A percentile compares a stretch with the other conserved stretches of the same genome.
Evolutionary conservation across 2,113 vertebrate species (phyloP).

Genomic region (Cyprinodon variegatus): DNA sequence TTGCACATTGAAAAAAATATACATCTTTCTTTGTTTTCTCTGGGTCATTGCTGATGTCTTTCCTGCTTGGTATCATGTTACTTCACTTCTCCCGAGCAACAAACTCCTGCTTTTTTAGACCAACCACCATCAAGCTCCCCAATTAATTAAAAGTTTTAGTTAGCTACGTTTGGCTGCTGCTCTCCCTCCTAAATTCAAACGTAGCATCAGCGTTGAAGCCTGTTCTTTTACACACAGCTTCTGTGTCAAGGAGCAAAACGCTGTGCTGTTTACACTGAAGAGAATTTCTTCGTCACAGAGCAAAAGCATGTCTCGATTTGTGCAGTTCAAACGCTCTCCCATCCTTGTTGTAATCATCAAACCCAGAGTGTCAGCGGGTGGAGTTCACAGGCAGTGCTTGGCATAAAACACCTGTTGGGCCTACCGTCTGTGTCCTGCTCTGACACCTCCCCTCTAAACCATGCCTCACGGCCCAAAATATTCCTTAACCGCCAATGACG

Average conservation of each 20-base stretch:
- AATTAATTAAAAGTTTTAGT: not conserved
- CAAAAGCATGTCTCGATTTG: not conserved
- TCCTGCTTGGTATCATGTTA: not conserved
- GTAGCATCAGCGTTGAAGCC: not conserved
- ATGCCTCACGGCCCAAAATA: conserved; percentile 65
- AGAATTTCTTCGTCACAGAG: not conserved
- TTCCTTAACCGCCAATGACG: conserved; percentile 78
- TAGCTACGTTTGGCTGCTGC: not conserved
- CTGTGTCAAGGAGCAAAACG: not conserved
- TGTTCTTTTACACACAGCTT: not conserved
- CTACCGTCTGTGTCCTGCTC: conserved; percentile 58
- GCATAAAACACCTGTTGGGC: conserved; percentile 55
- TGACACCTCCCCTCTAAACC: conserved; percentile 71
- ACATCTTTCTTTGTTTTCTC: too few relatives aligned
- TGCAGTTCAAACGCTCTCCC: conserved; percentile 29
- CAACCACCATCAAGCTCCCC: not conserved
- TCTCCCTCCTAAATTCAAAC: not conserved
- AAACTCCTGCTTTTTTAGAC: not conserved
- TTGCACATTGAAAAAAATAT: too few relatives aligned
- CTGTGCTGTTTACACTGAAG: too few relatives aligned
- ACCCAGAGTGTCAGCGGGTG: conserved; percentile 26
- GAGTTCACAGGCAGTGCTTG: conserved; percentile 41
- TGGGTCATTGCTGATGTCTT: not conserved
- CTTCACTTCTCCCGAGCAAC: not conserved
- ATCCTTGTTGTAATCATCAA: conserved; percentile 42